phyloP scores from a whole-genome alignment of 1,140 invertebrate genomes.

The Gonatopus flavifemur region DNA sequence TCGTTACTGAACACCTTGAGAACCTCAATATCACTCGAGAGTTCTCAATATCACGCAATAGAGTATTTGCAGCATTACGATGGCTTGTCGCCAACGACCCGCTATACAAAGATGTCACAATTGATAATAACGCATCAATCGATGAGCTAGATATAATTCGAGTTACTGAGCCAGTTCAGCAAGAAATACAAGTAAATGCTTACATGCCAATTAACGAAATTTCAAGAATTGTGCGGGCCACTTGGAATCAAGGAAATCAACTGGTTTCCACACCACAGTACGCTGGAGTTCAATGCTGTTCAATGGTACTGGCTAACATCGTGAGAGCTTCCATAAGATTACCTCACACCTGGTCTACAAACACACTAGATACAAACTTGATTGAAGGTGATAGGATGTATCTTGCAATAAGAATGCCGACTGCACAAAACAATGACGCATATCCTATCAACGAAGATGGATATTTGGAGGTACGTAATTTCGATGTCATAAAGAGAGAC shows the following conservation, averaged over 20 bases:
- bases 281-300: background rate
- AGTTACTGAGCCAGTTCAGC: background rate
- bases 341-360: background rate
- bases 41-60: background rate
- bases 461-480: background rate
- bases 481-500: too few relatives aligned
- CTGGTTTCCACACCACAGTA: background rate
- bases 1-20: conserved; percentile 32
- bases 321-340: background rate
- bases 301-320: background rate
- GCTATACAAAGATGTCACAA: conserved; percentile 10
- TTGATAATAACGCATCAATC: conserved; percentile 35
- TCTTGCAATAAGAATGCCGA: background rate
- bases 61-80: background rate
- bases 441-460: background rate
- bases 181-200: background rate
- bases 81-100: background rate
- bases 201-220: background rate
- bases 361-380: background rate
- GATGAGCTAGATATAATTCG: background rate
- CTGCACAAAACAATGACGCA: background rate
- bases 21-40: conserved; percentile 31
- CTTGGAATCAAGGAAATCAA: background rate
- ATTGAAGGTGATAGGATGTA: background rate
- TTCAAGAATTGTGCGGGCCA: background rate